Base-by-base conservation (phyloP, 2,113 vertebrate genomes). In the Fulmarus glacialis region DNA sequence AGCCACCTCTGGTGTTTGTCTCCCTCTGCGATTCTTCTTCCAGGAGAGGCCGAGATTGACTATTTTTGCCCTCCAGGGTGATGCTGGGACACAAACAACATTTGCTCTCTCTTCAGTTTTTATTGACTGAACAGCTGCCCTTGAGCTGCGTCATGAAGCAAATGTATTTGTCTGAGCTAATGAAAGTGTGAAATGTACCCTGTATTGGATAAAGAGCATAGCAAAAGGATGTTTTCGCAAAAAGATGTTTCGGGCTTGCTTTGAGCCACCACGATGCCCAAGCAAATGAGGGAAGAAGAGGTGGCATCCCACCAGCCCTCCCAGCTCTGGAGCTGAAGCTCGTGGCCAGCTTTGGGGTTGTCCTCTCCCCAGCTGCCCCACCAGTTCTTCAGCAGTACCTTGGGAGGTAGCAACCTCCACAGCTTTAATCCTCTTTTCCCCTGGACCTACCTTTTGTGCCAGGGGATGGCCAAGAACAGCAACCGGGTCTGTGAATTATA, bases 41-140 rank as follows among this genome's bases (percentile, higher is more conserved):
- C 52, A 58, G 32, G 22, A 67, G 38, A 36, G n/a, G 38, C 34
- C 1, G 3, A 77, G 29, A 89, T 9, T n/a, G 43, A 68, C 67
- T 59, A 18, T 60, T 64, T 83, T 93, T 73, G 45, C 34, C 47
- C n/a, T 80, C 8, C 55, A 66, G 32, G 6, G 45, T 68, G 58
- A 63, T 58, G 50, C 15, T 38, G 53, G 29, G 36, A 32, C 68
- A 92, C 30, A 87, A 80, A 89, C 21, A 89, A 75, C 38, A 55
- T 79, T 87, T 68, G 21, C 13, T 79, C 15, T 68, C 48, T 55
- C 82, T 40, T 42, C 40, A 56, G 5, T 26, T 80, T 95, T 95
- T 63, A 55, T 36, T 92, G 87, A 67, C 77, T 73, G 68, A 96
- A 92, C 79, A 93, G 77, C 88, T 97, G 93, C n/a, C 53, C 59